Evolutionary conservation across 2,888 invertebrate genomes (phyloP).

Genomic region (Marronus borbonicus): DNA sequence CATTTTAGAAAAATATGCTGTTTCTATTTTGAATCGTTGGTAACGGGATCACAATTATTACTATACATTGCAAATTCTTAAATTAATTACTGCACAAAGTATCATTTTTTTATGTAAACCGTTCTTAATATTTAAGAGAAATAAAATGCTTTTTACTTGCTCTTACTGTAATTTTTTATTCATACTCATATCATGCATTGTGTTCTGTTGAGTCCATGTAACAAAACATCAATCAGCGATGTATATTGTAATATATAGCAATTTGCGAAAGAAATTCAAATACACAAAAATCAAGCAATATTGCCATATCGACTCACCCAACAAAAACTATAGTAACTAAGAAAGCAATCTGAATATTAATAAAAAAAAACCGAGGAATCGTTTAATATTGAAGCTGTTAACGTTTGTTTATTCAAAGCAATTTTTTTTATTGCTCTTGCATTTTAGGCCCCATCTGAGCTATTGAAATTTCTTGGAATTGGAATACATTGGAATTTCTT

Average conservation of each 20-base stretch:
- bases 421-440: too few relatives aligned
- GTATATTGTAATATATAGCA: slow-evolving; percentile 22
- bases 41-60: slow-evolving; percentile 48
- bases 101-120: slow-evolving; percentile 64
- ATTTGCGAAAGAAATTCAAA: slow-evolving; percentile 4
- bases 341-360: too few relatives aligned
- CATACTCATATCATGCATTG: slow-evolving; percentile 33
- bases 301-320: too few relatives aligned
- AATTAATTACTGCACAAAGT: slow-evolving; percentile 61
- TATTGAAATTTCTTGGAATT: too few relatives aligned
- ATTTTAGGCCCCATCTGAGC: too few relatives aligned
- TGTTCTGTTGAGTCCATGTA: slow-evolving; percentile 5
- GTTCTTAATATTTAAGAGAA: slow-evolving; percentile 65
- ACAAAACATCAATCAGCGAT: background rate
- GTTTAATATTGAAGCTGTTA: too few relatives aligned
- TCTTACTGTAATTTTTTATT: slow-evolving; percentile 52
- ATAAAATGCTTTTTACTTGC: slow-evolving; percentile 63
- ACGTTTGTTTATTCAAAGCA: too few relatives aligned
- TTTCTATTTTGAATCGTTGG: slow-evolving; percentile 50
- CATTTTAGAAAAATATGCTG: slow-evolving; percentile 38
- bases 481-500: too few relatives aligned
- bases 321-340: too few relatives aligned
- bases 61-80: slow-evolving; percentile 49
- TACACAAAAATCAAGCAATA: too few relatives aligned
- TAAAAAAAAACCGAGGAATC: too few relatives aligned